Base-by-base conservation (phyloP, 2,113 vertebrate genomes). In the Nesoenas mayeri region DNA sequence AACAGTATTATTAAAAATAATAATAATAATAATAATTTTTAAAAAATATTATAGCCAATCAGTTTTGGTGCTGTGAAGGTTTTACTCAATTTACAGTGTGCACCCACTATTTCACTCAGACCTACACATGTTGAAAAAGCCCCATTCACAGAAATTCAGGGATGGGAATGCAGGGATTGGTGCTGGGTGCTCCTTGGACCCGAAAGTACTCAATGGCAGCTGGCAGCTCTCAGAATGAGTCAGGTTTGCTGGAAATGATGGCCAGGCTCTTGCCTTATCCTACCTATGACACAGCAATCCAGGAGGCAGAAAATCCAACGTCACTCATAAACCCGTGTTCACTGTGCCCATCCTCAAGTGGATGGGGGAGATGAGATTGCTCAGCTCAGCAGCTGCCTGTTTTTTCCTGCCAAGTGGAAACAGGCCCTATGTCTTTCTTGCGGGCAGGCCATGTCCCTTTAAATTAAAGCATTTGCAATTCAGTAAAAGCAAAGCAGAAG, bases 391-490 rank as follows among this genome's bases (percentile, higher is more conserved):
- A 88, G 47, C 75, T 91, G 88, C 69, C n/a, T 78, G 16, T 3
- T 82, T 73, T 91, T 54, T 62, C 15, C 56, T 95, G 94, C 83
- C 92, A 92, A 80, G 56, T 90, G 92, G 67, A 95, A 97, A 94
- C 67, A 56, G 56, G 79, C 60, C 36, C 79, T 72, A 25, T 44
- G 69, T 65, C 54, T 32, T 85, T 64, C 16, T 2, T 34, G 72
- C 47, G 67, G 74, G 77, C 75, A 90, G 62, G 73, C 64, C 84
- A 4, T 79, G 60, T 64, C 79, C 80, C 71, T 92, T 89, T 95
- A 91, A 97, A 93, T 78, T 92, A 94, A 91, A 95, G 44, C 57
- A 31, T 42, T 62, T 54, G 66, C 73, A 89, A 83, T 79, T 91
- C 40, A 77, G 47, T 84, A 53, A 91, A 74, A 95, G 48, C 40